Evolutionary conservation across 2,797 vertebrate species (phyloP), one percentile per base, ranked within the genome.

Genomic region (Sarcophilus harrisii): DNA sequence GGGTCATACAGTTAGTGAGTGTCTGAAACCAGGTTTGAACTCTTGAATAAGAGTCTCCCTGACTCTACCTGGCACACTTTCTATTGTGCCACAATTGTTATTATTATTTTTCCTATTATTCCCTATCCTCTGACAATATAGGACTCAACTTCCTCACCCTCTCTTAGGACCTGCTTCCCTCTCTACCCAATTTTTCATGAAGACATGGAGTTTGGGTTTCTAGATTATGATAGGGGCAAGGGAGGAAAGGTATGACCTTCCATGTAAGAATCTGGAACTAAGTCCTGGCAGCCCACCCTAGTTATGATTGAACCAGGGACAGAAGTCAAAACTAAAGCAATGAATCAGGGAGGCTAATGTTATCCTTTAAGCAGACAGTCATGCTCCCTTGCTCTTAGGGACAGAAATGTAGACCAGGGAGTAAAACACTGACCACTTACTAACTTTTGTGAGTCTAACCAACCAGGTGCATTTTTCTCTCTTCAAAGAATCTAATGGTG

Each of bases 361-460:
- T 87, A 87, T 9, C 5, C 57, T 81, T 93, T 27, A 54, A 29
- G 38, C 13, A 30, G 45, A 3, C 54, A 59, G 38, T 27, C 32
- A 10, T 27, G 4, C 92, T 94, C 91, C 60, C 92, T 92, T 49
- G 4, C 90, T 91, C 62, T 89, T 5, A 49, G 96, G 90, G 54
- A 30, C 58, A n/a, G 73, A 87, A 87, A 60, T 16, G 4, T 4
- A 89, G 90, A 38, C 18, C 73, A 93, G 55, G 66, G 92, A 30
- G 38, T 57, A 32, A 95, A 93, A 94, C 49, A 54, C 29, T 38
- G 30, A 32, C 45, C 30, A 3, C 12, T 38, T 6, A 1, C 66
- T 30, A 14, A 57, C 24, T 57, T 90, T 95, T 38, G 66, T 81
- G 66, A 45, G 18, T 24, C 66, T 58, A 60, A 38, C 18, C 1